phyloP scores from a whole-genome alignment of 2,113 vertebrate genomes.

The Lonchura striata region DNA sequence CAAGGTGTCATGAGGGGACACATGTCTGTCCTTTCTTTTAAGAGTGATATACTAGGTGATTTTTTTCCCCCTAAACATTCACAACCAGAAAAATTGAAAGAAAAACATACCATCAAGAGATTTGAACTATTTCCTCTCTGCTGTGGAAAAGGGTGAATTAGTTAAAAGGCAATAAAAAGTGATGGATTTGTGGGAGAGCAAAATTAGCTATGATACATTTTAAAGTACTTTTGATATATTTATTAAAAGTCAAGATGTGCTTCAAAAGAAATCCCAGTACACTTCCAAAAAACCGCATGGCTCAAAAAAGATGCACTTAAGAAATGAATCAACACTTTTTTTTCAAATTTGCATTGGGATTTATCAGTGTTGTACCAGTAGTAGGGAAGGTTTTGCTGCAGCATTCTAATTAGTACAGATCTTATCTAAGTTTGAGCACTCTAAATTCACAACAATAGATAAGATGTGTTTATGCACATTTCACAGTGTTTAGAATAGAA shows the following conservation, averaged over 20 bases:
- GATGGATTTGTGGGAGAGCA: neutral
- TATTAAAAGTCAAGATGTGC: conserved; percentile 62
- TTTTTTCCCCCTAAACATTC: neutral
- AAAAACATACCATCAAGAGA: neutral
- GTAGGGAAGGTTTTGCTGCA: neutral
- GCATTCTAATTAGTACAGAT: conserved; percentile 39
- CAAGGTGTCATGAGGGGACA: neutral
- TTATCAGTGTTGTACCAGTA: conserved; percentile 15
- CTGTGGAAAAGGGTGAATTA: neutral
- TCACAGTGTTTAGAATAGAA: neutral
- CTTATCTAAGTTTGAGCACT: neutral
- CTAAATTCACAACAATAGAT: neutral
- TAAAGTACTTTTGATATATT: conserved; percentile 39
- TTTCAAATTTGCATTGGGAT: neutral
- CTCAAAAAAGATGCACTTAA: conserved; percentile 45
- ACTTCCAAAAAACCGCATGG: neutral
- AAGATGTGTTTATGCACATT: neutral
- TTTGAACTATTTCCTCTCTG: neutral
- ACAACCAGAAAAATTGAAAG: neutral
- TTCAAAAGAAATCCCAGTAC: conserved; percentile 44
- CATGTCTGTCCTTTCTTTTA: neutral
- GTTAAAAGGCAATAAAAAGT: neutral
- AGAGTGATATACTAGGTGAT: neutral
- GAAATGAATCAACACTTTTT: neutral
- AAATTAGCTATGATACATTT: conserved; percentile 19